Conservation (phyloP, 2,113 vertebrate genomes). For the Motacilla alba region DNA sequence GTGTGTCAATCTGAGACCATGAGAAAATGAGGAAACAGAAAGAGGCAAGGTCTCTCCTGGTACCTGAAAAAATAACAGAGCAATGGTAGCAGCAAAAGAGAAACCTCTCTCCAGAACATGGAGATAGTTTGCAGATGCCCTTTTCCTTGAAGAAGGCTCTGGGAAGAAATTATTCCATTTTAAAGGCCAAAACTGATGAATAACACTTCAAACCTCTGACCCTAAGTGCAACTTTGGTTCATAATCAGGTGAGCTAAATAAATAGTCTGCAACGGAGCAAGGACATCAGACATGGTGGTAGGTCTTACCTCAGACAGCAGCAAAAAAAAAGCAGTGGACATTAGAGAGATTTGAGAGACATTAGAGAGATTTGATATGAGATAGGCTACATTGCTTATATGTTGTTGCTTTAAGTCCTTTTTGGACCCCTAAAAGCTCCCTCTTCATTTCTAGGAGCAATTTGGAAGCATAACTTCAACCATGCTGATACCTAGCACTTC, state of each 20-base stretch:
- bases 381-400: background rate
- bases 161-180: background rate
- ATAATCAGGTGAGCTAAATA: background rate
- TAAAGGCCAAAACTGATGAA: background rate
- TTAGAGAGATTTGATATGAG: background rate
- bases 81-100: background rate
- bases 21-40: background rate
- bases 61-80: background rate
- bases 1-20: background rate
- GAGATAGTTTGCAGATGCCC: background rate
- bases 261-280: background rate
- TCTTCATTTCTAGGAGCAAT: background rate
- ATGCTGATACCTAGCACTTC: background rate
- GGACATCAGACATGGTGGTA: background rate
- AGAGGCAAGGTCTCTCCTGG: background rate
- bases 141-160: background rate
- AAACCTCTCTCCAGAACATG: background rate
- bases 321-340: background rate
- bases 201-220: background rate
- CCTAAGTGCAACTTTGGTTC: background rate
- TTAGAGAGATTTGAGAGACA: background rate
- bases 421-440: background rate
- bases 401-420: background rate
- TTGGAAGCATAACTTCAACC: background rate
- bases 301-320: background rate